Percentiles rank a stretch among this genome's conserved stretches.
Evolutionary conservation across 2,797 vertebrate genomes (phyloP).

Genomic region (Intellagama lesueurii): DNA sequence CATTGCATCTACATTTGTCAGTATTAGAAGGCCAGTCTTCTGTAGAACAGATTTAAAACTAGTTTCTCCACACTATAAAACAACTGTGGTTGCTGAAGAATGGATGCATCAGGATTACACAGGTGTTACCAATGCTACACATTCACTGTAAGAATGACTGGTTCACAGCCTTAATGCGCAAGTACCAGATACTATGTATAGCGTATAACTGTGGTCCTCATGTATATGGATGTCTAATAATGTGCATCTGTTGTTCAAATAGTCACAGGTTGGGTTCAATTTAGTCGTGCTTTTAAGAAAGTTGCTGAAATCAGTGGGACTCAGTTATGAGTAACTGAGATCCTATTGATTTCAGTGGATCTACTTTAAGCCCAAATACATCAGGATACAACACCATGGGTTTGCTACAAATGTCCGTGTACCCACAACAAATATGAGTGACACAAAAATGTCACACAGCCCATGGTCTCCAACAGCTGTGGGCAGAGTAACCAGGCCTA

Average conservation of each 20-base stretch:
- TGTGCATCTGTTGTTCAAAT: neutral
- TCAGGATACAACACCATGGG: neutral
- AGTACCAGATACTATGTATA: neutral
- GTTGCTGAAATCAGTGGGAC: neutral
- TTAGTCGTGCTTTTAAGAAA: neutral
- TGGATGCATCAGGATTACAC: neutral
- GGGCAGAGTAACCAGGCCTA: no score
- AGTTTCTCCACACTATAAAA: neutral
- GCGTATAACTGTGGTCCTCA: neutral
- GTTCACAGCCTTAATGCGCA: neutral
- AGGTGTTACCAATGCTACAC: neutral
- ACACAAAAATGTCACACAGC: neutral
- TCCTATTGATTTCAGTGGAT: neutral
- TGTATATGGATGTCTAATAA: neutral
- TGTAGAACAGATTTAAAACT: neutral
- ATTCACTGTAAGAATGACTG: neutral
- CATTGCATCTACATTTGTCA: neutral
- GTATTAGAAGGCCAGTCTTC: neutral
- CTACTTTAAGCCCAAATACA: no score
- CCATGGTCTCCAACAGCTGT: neutral
- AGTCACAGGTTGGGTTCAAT: neutral
- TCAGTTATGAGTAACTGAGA: no score
- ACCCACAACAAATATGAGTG: neutral
- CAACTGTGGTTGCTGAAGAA: neutral
- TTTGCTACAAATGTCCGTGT: neutral